phyloP scores from a whole-genome alignment of 2,113 vertebrate genomes.

The Turdus rufiventris region DNA sequence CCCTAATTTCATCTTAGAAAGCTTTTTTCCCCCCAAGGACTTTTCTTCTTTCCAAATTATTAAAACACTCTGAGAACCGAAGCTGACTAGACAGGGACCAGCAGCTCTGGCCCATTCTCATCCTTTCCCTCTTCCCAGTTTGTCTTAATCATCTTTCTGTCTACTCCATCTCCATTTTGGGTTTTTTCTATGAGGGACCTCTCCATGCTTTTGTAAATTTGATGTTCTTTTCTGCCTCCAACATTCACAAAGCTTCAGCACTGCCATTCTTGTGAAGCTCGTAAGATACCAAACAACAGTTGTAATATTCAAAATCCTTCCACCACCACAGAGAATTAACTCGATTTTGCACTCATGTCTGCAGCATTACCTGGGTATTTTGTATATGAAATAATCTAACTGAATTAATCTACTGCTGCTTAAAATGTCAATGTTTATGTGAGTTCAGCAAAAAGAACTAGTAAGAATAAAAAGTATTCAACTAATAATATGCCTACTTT shows the following conservation, averaged over 20 bases:
- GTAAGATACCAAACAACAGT: neutral
- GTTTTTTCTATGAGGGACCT: neutral
- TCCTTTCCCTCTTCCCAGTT: neutral
- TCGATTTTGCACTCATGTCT: neutral
- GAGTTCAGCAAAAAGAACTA: neutral
- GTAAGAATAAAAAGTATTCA: neutral
- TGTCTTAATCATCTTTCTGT: neutral
- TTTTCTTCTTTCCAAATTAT: neutral
- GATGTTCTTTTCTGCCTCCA: neutral
- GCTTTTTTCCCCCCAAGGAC: rapidly evolving
- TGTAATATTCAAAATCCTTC: neutral
- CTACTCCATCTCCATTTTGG: neutral
- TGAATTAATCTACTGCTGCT: neutral
- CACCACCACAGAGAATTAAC: neutral
- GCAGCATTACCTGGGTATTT: neutral
- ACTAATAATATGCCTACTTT: neutral
- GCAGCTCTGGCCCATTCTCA: neutral
- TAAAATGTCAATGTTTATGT: neutral
- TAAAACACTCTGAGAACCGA: neutral
- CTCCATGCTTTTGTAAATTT: neutral
- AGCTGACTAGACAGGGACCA: neutral
- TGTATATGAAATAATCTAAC: neutral
- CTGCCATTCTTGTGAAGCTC: neutral
- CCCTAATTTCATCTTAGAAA: neutral
- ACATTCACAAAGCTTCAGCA: neutral